Evolutionary conservation across 2,797 vertebrate genomes (phyloP).

Genomic region (Sebastes steindachneri): DNA sequence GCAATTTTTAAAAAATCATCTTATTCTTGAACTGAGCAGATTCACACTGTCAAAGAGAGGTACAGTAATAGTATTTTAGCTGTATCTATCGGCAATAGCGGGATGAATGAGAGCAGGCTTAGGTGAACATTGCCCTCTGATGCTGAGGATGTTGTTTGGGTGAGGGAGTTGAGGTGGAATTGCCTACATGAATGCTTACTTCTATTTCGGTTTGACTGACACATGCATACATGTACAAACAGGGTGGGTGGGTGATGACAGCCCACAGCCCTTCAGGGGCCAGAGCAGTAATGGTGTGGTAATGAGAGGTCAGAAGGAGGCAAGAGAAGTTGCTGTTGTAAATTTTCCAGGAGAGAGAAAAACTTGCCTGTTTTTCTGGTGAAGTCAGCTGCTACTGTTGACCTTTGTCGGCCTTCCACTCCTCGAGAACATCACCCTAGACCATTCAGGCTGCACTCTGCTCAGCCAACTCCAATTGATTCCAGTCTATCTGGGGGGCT

Average conservation of each 20-base stretch:
- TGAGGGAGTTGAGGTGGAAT: neutral
- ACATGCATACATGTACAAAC: conserved; percentile 11
- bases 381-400: conserved; percentile 49
- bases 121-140: neutral
- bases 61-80: neutral
- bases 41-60: neutral
- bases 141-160: neutral
- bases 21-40: neutral
- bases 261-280: neutral
- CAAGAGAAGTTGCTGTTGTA: conserved; percentile 26
- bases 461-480: conserved; percentile 55
- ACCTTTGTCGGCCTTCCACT: conserved; percentile 50
- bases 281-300: conserved; percentile 38
- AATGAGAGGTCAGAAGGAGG: conserved; percentile 54
- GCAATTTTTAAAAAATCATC: neutral
- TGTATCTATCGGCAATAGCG: neutral
- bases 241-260: conserved; percentile 13
- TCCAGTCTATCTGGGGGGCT: conserved; percentile 42
- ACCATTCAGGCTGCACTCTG: conserved; percentile 38
- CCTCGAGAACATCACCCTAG: conserved; percentile 34
- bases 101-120: neutral
- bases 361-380: neutral
- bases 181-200: conserved; percentile 1
- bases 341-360: conserved; percentile 31
- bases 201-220: conserved; percentile 27